phyloP scores from a whole-genome alignment of 2,888 invertebrate genomes.

The Andrena bicolor region DNA sequence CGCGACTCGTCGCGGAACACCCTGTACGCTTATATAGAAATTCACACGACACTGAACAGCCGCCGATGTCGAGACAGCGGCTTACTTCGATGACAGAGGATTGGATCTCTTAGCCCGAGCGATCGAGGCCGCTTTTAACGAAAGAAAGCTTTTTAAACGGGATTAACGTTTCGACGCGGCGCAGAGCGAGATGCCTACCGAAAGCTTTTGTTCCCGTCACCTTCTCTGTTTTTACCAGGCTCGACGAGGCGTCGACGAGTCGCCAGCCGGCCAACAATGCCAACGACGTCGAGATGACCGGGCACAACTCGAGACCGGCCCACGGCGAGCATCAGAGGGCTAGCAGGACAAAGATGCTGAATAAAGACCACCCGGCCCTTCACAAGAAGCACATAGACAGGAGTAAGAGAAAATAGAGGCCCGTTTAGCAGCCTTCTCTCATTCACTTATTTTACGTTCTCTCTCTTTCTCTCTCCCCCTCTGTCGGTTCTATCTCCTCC shows the following conservation, averaged over 20 bases:
- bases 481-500: background rate
- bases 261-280: conserved; percentile 77
- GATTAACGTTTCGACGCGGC: conserved; percentile 25
- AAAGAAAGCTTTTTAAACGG: conserved; percentile 11
- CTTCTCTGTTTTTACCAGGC: conserved; percentile 77
- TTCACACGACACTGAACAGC: conserved; percentile 10
- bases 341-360: conserved; percentile 77
- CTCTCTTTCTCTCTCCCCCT: background rate
- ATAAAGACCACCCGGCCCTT: conserved; percentile 77
- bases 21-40: background rate
- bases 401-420: conserved; percentile 82
- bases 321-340: conserved; percentile 76
- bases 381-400: conserved; percentile 81
- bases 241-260: conserved; percentile 82
- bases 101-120: conserved; percentile 65
- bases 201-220: conserved; percentile 65
- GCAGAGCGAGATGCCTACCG: conserved; percentile 16
- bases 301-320: conserved; percentile 73
- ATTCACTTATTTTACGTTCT: conserved; percentile 34
- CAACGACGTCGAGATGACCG: conserved; percentile 74
- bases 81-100: conserved; percentile 61
- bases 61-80: conserved; percentile 24
- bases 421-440: conserved; percentile 46
- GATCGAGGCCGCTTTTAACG: conserved; percentile 56
- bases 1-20: too few relatives aligned